Evolutionary conservation across 1,140 invertebrate species (phyloP).

Genomic region (Parapsyche elsis): DNA sequence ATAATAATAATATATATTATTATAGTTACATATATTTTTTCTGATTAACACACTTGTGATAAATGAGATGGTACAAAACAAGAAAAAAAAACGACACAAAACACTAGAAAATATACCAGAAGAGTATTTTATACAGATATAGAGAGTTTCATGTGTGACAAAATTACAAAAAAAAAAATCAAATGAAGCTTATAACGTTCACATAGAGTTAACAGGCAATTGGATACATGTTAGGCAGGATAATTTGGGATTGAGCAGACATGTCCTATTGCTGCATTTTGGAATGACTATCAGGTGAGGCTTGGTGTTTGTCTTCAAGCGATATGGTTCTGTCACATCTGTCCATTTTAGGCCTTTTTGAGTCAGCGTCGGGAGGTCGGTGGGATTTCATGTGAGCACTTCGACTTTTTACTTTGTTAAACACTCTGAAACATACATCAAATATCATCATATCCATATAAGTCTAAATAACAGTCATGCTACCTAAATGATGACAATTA

Average conservation of each 20-base stretch:
- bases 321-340: constrained; percentile 68
- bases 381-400: constrained; percentile 99
- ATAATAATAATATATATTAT: not conserved
- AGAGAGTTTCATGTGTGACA: not conserved
- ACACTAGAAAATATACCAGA: not conserved
- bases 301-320: constrained; percentile 63
- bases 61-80: not conserved
- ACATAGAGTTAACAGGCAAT: constrained; percentile 30
- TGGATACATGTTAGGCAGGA: constrained; percentile 51
- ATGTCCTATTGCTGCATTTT: constrained; percentile 59
- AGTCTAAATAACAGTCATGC: too few relatives aligned
- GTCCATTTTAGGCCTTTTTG: constrained; percentile 67
- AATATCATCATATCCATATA: constrained; percentile 29
- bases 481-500: not conserved
- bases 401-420: constrained; percentile 97
- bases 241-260: constrained; percentile 47
- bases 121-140: not conserved
- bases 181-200: constrained; percentile 14
- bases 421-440: constrained; percentile 82
- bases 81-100: not conserved
- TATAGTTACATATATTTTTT: constrained; percentile 6
- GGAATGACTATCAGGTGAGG: constrained; percentile 62
- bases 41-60: not conserved
- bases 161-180: constrained; percentile 16
- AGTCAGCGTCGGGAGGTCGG: constrained; percentile 79